Evolutionary conservation across 2,113 vertebrate genomes (phyloP), one percentile per base, ranked within the genome.

Genomic region (Phaethornis superciliosus): DNA sequence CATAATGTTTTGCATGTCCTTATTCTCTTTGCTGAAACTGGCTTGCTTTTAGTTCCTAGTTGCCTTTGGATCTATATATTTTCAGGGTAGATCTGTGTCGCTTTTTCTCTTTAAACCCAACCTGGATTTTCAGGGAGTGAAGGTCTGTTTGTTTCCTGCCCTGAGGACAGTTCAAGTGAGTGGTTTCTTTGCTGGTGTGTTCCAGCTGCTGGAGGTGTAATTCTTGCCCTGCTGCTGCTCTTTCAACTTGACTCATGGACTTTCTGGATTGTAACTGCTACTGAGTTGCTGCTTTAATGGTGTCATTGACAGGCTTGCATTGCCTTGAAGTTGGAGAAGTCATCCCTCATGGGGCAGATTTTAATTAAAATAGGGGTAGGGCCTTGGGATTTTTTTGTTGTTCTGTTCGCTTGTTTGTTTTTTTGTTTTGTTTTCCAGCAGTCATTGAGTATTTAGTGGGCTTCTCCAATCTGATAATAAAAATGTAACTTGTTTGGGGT

Each of bases 231-330:
- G 40, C 51, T 55, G 40, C 42, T 77, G 67, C 44, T 78, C 15
- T n/a, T 55, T 46, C 63, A 75, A 12, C 26, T 88, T 28, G 18
- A 7, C 18, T 80, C 1, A 0, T 16, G n/a, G 58, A 5, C 23
- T 67, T 84, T 51, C 35, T 65, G 80, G 12, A 2, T 33, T 33
- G 4, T 37, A 11, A 37, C 56, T 71, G 6, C 79, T 56, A 0
- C 9, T 35, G 51, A 46, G 30, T 9, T 32, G 14, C 1, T 51
- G 8, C 33, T 64, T 32, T 28, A n/a, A 19, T 77, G 42, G 26
- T 75, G 17, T 13, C 0, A 12, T 0, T 30, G 47, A 12, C 37
- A 55, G 55, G 12, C 5, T 44, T 30, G 19, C 1, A 0, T 27
- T 83, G 69, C 24, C 64, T 88, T 86, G 72, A 74, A 85, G 42